These are phyloP conservation scores for Borostomias antarcticus DNA, from an alignment of 2,797 vertebrate genomes.

Conservation along the genomic window DNA sequence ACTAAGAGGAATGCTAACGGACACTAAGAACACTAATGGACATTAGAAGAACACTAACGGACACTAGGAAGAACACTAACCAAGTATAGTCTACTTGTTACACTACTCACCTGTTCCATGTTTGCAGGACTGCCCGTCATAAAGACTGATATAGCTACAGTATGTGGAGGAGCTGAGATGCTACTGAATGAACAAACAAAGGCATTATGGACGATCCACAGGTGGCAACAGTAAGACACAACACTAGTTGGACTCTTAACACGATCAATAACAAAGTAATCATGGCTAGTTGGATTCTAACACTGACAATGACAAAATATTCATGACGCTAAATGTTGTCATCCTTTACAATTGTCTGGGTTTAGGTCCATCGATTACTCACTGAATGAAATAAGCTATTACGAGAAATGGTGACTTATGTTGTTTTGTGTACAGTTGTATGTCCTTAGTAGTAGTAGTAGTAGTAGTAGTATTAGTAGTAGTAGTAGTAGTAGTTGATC, in stretches of 20 bases:
- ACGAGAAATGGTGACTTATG: slow-evolving; percentile 40
- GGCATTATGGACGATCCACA: background rate
- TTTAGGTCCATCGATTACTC: slow-evolving; percentile 43
- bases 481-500: too few relatives aligned
- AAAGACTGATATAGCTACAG: background rate
- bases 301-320: background rate
- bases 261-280: too few relatives aligned
- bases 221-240: background rate
- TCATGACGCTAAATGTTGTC: slow-evolving; percentile 46
- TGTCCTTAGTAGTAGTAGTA: slow-evolving; percentile 15
- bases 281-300: background rate
- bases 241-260: slow-evolving; percentile 22
- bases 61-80: background rate
- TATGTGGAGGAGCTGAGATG: slow-evolving; percentile 31
- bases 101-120: too few relatives aligned
- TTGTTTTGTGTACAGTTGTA: slow-evolving; percentile 41
- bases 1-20: slow-evolving; percentile 6
- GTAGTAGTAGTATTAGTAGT: background rate
- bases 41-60: background rate
- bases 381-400: slow-evolving; percentile 72
- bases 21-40: background rate
- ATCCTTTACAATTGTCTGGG: slow-evolving; percentile 47
- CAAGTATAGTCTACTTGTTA: too few relatives aligned
- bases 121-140: slow-evolving; percentile 15
- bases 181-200: slow-evolving; percentile 33